Conservation (phyloP, 53 echinoderm and acorn worm genomes). For the Echinarachnius parma region DNA sequence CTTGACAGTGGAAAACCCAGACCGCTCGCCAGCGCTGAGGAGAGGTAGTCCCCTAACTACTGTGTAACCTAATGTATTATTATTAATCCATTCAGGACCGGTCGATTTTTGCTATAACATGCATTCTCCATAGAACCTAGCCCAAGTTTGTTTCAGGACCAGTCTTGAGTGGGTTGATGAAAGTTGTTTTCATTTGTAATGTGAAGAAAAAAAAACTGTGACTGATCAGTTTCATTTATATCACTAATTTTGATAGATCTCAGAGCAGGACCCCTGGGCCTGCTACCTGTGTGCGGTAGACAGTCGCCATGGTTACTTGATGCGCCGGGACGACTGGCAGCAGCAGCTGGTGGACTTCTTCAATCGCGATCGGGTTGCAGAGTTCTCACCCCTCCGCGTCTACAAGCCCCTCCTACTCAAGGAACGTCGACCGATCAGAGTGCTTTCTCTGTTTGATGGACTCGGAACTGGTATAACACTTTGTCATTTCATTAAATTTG, state of each 20-base stretch:
- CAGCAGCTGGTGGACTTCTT: slow-evolving; percentile 72
- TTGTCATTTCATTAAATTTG: too few relatives aligned
- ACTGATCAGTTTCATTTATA: background rate
- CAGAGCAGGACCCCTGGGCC: slow-evolving; percentile 68
- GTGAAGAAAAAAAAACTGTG: too few relatives aligned
- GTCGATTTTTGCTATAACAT: too few relatives aligned
- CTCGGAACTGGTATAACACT: slow-evolving; percentile 97
- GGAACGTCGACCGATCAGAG: slow-evolving; percentile 75
- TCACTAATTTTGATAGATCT: slow-evolving; percentile 42
- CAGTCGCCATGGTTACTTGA: slow-evolving; percentile 52
- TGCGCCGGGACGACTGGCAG: slow-evolving; percentile 72
- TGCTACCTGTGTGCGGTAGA: slow-evolving; percentile 80
- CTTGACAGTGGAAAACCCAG: too few relatives aligned
- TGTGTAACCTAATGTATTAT: too few relatives aligned
- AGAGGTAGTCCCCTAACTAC: too few relatives aligned
- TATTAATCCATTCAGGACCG: too few relatives aligned
- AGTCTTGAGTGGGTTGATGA: too few relatives aligned
- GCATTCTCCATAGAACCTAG: too few relatives aligned
- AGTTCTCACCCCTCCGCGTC: slow-evolving; percentile 56
- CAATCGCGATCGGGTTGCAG: slow-evolving; percentile 48
- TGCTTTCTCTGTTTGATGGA: slow-evolving; percentile 90
- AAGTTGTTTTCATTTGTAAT: too few relatives aligned
- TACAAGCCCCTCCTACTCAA: slow-evolving; percentile 64
- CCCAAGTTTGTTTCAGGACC: too few relatives aligned
- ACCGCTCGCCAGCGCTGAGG: too few relatives aligned